A percentile compares a stretch with the other conserved stretches of the same genome.
Conservation (phyloP, 2,888 invertebrate genomes). For the Leptura quadrifasciata region DNA sequence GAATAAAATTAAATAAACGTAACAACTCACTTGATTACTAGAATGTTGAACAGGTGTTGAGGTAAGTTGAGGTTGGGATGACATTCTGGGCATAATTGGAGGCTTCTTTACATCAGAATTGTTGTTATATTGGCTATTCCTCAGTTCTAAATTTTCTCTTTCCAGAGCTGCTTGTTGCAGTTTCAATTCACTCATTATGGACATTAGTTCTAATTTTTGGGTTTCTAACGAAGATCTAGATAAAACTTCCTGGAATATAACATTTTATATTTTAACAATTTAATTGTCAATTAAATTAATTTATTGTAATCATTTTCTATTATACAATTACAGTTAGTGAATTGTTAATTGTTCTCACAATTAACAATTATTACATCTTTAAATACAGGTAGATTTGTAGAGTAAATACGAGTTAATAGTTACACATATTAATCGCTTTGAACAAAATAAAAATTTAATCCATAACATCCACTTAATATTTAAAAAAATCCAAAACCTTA, state of each 20-base stretch:
- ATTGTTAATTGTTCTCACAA: too few species aligned
- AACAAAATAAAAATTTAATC: too few species aligned
- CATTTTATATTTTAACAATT: too few species aligned
- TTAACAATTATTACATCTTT: too few species aligned
- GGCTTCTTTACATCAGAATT: conserved; percentile 67
- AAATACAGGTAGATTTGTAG: too few species aligned
- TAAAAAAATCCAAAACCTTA: too few species aligned
- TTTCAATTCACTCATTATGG: conserved; percentile 94
- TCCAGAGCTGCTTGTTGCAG: conserved; percentile 90
- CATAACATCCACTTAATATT: too few species aligned
- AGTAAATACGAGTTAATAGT: too few species aligned
- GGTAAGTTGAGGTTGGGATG: conserved; percentile 72
- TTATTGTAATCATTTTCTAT: too few species aligned
- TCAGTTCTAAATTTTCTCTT: conserved; percentile 89
- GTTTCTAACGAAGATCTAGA: conserved; percentile 93
- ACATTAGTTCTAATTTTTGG: conserved; percentile 94
- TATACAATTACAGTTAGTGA: too few species aligned
- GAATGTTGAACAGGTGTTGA: conserved; percentile 72
- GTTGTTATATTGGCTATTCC: conserved; percentile 73
- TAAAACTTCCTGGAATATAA: conserved; percentile 83
- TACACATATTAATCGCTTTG: too few species aligned
- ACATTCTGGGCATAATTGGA: conserved; percentile 68
- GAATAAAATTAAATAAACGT: not conserved
- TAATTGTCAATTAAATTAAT: too few species aligned
- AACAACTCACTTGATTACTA: conserved; percentile 65